Percentiles rank a stretch among this genome's conserved stretches.
phyloP scores from a whole-genome alignment of 2,113 vertebrate species.

The Mesembrinibis cayennensis region DNA sequence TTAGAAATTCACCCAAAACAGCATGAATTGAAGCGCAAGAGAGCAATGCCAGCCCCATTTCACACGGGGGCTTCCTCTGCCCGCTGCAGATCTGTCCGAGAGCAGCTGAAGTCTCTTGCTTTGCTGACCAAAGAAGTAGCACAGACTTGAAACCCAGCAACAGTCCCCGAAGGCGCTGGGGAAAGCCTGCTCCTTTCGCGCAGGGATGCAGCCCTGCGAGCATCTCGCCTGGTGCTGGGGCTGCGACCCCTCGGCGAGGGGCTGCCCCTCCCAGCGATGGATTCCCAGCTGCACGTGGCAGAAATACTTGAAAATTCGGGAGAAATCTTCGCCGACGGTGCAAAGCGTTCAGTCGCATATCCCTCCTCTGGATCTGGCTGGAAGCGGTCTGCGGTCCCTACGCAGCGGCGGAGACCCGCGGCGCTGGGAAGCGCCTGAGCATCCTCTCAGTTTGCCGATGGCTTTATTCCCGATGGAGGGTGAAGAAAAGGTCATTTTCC shows the following conservation, averaged over 20 bases:
- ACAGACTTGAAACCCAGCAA: not conserved
- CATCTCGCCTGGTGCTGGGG: not conserved
- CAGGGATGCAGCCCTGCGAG: not conserved
- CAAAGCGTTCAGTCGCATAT: not conserved
- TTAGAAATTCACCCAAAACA: not conserved
- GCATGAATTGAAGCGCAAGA: not conserved
- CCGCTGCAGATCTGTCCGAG: not conserved
- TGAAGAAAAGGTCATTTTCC: not conserved
- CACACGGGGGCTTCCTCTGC: not conserved
- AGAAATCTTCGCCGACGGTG: not conserved
- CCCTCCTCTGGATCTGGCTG: not conserved
- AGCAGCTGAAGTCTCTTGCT: constrained; percentile 23
- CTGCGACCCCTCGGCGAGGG: accelerated
- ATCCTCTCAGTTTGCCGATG: not conserved
- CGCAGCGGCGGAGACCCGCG: not conserved
- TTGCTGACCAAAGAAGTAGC: constrained; percentile 71
- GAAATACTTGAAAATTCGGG: constrained; percentile 26
- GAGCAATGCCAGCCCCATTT: not conserved
- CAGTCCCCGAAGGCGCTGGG: not conserved
- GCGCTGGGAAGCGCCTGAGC: not conserved
- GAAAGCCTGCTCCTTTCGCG: not conserved
- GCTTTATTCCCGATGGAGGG: not conserved
- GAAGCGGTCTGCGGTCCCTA: not conserved
- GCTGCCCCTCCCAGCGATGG: not conserved
- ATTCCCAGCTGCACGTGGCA: not conserved